Evolutionary conservation across 1,140 invertebrate genomes (phyloP).

Genomic region (Diachasmimorpha longicaudata): DNA sequence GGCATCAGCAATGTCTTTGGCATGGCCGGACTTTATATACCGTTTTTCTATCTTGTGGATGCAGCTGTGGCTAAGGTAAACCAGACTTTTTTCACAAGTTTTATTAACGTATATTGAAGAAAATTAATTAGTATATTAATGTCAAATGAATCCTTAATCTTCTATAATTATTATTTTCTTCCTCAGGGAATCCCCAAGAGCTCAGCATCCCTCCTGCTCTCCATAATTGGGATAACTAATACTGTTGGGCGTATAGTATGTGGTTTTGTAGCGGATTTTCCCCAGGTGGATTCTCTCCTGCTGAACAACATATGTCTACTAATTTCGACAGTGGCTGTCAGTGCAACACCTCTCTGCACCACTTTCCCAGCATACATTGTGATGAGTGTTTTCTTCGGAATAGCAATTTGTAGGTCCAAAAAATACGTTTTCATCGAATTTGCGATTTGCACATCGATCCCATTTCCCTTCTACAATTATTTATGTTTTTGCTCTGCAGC

Average conservation of each 20-base stretch:
- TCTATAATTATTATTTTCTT: background rate
- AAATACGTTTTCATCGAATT: no score
- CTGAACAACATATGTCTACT: conserved; percentile 95
- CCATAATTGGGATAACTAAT: conserved; percentile 95
- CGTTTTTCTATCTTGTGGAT: conserved; percentile 92
- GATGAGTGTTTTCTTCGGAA: conserved; percentile 91
- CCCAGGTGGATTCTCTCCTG: conserved; percentile 86
- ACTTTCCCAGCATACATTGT: conserved; percentile 79
- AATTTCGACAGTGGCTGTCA: conserved; percentile 86
- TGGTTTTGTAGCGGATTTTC: conserved; percentile 85
- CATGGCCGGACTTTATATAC: conserved; percentile 93
- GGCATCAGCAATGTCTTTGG: conserved; percentile 94
- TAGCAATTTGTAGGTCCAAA: conserved; percentile 90
- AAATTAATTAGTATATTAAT: no score
- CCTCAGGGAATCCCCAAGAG: conserved; percentile 76
- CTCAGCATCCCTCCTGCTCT: conserved; percentile 86
- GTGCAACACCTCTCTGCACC: conserved; percentile 82
- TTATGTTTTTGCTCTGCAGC: conserved; percentile 67
- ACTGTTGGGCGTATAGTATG: conserved; percentile 87
- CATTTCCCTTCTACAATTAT: no score
- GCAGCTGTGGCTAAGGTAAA: conserved; percentile 74
- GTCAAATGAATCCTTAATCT: no score
- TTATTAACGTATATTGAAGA: no score
- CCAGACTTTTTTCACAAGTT: conserved; percentile 35
- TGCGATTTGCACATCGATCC: no score